Base-by-base conservation (phyloP, 2,888 invertebrate genomes). In the Coleophora flavipennella region DNA sequence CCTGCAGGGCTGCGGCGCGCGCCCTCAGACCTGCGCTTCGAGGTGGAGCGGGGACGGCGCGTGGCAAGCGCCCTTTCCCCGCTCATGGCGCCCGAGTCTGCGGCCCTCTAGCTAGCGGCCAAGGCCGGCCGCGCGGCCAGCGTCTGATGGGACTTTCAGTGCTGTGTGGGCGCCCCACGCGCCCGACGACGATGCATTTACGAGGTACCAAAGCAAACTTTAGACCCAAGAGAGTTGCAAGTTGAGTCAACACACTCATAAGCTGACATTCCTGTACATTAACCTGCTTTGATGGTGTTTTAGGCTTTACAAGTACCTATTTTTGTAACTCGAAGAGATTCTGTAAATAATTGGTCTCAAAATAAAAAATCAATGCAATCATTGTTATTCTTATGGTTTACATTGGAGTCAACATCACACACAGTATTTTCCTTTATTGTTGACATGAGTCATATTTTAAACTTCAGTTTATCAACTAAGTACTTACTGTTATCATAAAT, bases 51-150 rank as follows among this genome's bases (percentile, higher is more conserved):
- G 55, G 91, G 91, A 41, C 89, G 91, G 60, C 91, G 91, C 59
- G 91, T 91, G 57, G 88, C 91, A 35, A 92, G 92, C 55, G 89
- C 92, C 25, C 83, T 93, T 68, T 92, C 92, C 54, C 93, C 93
- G 45, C 86, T 93, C 56, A 93, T 93, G 87, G 92, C 91, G 68
- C 89, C 89, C 44, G 91, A 91, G 71, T 90, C 91, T 9, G 91
- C 91, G 49, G 90, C 90, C 56, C 90, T 91, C 85, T 91, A 91
- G 87, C 85, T 65, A 57, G 62, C 67, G 67, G 69, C 52, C 39
- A 63, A 62, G 62, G 70, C 74, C 63, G 72, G 65, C 59, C 73
- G 78, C 50, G 80, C 81, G 55, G 75, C 79, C 70, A 77, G 76
- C 67, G 81, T 81, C 51, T 81, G 20, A 20, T 20, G 20, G 20